Evolutionary conservation across 2,888 invertebrate genomes (phyloP), one percentile per base, ranked within the genome.

Genomic region (Aporophyla lueneburgensis): DNA sequence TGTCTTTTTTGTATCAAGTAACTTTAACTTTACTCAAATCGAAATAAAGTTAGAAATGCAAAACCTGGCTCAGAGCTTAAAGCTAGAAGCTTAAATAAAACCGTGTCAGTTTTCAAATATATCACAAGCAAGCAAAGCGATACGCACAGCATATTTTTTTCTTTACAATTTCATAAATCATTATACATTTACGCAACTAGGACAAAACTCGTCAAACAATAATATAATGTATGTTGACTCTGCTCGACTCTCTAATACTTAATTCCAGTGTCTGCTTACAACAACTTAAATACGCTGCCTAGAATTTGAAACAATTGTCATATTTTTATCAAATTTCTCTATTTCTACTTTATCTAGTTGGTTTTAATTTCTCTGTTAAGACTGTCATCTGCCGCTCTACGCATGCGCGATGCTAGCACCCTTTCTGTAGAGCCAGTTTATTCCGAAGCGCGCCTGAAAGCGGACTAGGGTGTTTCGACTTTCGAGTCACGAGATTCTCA

Each of bases 361-460:
- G 43, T 5, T 43, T 74, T 71, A 76, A 71, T 74, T 73, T 82
- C 51, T 71, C 58, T 49, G 59, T 53, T 59, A 40, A 24, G 68
- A 80, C 70, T 67, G 58, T 83, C 68, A 73, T 69, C 72, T 66
- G n/a, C 21, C 40, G 46, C 40, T 82, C 27, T 40, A 81, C 88
- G 88, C 88, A 88, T 88, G 88, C 88, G 88, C 83, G 71, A 43
- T 78, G 33, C 66, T 66, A 65, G 70, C 62, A 75, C 80, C 71
- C 77, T 76, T 84, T 86, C 71, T 80, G 83, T 74, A 27, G 72
- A 80, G 82, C 80, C 89, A 91, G 90, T 91, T 77, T 86, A 84
- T 86, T 84, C 83, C 76, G 82, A 84, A 83, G 69, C 80, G 71
- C 77, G 86, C 74, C 79, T 79, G 86, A 69, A 83, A 73, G 71